phyloP scores from a whole-genome alignment of 2,797 vertebrate genomes.

The Carapus acus region DNA sequence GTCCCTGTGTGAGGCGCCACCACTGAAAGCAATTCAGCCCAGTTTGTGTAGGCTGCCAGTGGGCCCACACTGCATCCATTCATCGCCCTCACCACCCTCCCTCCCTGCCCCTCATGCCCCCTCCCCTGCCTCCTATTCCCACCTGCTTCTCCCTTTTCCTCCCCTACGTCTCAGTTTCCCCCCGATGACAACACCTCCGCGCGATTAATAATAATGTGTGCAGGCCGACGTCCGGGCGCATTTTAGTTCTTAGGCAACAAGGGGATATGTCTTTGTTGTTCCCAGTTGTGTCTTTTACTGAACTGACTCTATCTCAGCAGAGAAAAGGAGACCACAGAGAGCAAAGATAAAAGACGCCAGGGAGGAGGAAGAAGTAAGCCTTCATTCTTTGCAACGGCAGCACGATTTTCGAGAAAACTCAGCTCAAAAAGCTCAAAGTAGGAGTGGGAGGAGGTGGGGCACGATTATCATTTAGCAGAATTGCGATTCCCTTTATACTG shows the following conservation, averaged over 20 bases:
- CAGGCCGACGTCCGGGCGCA: conserved; percentile 37
- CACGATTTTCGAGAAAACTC: conserved; percentile 55
- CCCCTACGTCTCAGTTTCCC: conserved; percentile 29
- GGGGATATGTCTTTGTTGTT: conserved; percentile 41
- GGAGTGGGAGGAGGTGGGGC: conserved; percentile 46
- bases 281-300: conserved; percentile 63
- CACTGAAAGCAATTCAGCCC: conserved; percentile 51
- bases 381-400: conserved; percentile 56
- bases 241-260: conserved; percentile 40
- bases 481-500: conserved; percentile 33
- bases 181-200: conserved; percentile 45
- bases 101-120: conserved; percentile 25
- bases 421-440: conserved; percentile 49
- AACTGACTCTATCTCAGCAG: conserved; percentile 55
- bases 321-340: conserved; percentile 64
- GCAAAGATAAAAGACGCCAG: conserved; percentile 62
- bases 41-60: conserved; percentile 46
- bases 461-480: conserved; percentile 38
- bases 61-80: conserved; percentile 61
- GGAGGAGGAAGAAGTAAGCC: conserved; percentile 49
- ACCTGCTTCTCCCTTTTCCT: conserved; percentile 43
- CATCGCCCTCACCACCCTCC: conserved; percentile 44
- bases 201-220: conserved; percentile 58
- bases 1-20: conserved; percentile 54
- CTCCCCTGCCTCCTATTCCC: conserved; percentile 38